These are phyloP conservation scores for Ceratosolen solmsi DNA, from an alignment of 1,140 invertebrate genomes.

Conservation along the genomic window DNA sequence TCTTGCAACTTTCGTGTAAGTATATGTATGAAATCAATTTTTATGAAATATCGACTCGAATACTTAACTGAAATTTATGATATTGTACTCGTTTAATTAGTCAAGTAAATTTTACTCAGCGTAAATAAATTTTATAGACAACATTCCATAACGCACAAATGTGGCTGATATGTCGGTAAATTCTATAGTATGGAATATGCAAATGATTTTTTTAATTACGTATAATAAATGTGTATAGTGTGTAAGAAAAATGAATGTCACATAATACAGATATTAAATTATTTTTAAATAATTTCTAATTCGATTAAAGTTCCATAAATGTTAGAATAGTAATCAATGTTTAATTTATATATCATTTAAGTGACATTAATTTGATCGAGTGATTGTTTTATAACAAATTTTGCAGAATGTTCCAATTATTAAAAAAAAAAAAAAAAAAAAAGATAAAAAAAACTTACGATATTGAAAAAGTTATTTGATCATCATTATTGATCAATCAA, in stretches of 20 bases:
- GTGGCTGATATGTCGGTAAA: background rate
- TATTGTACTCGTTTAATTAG: conserved; percentile 1
- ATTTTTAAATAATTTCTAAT: no score
- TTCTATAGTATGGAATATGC: background rate
- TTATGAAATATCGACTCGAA: background rate
- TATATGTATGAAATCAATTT: background rate
- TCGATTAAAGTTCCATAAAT: background rate
- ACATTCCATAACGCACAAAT: background rate
- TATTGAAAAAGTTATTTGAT: no score
- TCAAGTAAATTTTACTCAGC: background rate
- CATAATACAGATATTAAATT: background rate
- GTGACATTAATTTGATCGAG: no score
- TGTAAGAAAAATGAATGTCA: background rate
- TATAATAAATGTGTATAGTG: background rate
- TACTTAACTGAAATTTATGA: conserved; percentile 4
- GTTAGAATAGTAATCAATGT: no score
- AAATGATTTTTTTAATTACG: background rate
- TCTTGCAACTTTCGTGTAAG: background rate
- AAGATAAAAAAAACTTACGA: no score
- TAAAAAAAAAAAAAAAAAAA: no score
- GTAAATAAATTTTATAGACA: background rate
- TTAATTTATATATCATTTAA: no score
- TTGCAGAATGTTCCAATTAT: no score
- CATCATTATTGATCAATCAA: no score
- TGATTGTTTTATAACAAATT: no score